Conservation (phyloP, 2,888 invertebrate species). For the Apamea epomidion region DNA sequence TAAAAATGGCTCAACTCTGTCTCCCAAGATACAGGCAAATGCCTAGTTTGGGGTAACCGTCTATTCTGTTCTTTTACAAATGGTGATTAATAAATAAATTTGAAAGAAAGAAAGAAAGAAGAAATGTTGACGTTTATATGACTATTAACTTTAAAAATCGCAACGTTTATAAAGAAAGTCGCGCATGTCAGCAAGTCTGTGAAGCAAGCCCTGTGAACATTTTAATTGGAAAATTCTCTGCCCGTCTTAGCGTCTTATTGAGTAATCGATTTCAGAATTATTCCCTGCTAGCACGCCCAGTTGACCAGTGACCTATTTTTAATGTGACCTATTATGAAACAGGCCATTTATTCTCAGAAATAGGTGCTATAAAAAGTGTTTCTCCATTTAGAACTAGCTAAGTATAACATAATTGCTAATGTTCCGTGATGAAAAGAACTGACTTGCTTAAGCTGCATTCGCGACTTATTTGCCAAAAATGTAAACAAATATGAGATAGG, state of each 20-base stretch:
- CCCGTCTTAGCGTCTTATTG: not conserved
- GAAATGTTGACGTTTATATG: not conserved
- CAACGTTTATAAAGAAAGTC: too few species aligned
- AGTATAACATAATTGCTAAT: not conserved
- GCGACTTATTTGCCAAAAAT: too few species aligned
- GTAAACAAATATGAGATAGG: too few species aligned
- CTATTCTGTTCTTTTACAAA: too few species aligned
- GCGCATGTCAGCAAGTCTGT: not conserved
- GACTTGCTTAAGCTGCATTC: too few species aligned
- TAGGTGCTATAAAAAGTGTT: not conserved
- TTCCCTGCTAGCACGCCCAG: not conserved
- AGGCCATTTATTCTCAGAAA: slow-evolving; percentile 11
- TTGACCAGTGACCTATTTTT: slow-evolving; percentile 15
- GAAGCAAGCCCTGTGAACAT: not conserved
- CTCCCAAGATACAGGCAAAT: too few species aligned
- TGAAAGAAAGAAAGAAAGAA: too few species aligned
- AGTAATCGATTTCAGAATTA: not conserved
- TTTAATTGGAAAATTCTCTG: not conserved
- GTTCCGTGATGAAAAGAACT: not conserved
- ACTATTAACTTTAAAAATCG: not conserved
- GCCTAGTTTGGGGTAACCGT: too few species aligned
- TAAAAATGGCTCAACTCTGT: too few species aligned
- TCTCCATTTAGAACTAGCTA: not conserved
- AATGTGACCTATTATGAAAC: not conserved
- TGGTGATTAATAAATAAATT: too few species aligned